A percentile compares a stretch with the other conserved stretches of the same genome.
phyloP scores from a whole-genome alignment of 2,797 vertebrate species.

The Ptychadena robeensis region DNA sequence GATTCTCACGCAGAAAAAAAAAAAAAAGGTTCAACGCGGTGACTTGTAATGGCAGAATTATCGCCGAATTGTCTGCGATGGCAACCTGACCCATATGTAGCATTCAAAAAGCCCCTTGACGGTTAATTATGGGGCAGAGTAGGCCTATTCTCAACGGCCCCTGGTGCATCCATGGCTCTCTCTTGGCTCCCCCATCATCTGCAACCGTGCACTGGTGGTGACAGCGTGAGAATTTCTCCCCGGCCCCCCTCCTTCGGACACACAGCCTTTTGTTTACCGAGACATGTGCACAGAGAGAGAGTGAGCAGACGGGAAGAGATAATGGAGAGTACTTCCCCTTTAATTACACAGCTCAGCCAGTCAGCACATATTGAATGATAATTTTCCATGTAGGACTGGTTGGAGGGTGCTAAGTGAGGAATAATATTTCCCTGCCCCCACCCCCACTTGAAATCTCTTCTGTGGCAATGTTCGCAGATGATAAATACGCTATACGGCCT shows the following conservation, averaged over 20 bases:
- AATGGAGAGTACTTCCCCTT: constrained; percentile 50
- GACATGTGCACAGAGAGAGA: constrained; percentile 46
- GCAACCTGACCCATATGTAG: constrained; percentile 52
- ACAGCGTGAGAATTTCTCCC: constrained; percentile 58
- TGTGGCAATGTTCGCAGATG: neutral
- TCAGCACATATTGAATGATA: constrained; percentile 50
- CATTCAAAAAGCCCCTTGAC: constrained; percentile 35
- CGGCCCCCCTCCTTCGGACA: constrained; percentile 25
- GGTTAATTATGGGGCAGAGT: constrained; percentile 53
- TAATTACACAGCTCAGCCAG: constrained; percentile 54
- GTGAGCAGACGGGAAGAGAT: constrained; percentile 46
- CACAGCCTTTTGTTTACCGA: constrained; percentile 41
- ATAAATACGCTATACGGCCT: neutral
- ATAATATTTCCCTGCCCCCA: constrained; percentile 7
- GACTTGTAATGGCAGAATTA: constrained; percentile 41
- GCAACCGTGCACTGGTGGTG: constrained; percentile 25
- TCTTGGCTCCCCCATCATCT: constrained; percentile 35
- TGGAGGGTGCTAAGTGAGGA: neutral
- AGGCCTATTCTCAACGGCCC: constrained; percentile 31
- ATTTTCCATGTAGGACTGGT: constrained; percentile 42
- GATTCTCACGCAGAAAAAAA: constrained; percentile 10
- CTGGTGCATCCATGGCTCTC: constrained; percentile 6
- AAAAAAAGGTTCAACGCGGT: constrained; percentile 1
- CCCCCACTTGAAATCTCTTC: neutral
- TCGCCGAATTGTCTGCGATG: constrained; percentile 35